These are phyloP conservation scores for Oligia fasciuncula DNA, from an alignment of 2,888 invertebrate species.

Conservation along the genomic window DNA sequence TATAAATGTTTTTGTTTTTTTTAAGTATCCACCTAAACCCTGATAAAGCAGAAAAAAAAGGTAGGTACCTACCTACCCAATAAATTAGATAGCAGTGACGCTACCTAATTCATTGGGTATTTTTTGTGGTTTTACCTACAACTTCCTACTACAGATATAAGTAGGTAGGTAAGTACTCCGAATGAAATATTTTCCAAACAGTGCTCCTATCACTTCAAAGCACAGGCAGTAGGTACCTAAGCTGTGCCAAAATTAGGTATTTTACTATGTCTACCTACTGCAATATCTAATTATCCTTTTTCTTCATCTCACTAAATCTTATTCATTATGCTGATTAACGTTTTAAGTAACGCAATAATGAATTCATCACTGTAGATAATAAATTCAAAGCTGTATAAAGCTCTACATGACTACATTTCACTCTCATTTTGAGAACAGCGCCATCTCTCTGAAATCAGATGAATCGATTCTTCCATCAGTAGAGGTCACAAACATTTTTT, in stretches of 20 bases:
- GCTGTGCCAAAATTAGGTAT: neutral
- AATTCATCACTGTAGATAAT: conserved; percentile 29
- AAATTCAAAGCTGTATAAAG: conserved; percentile 34
- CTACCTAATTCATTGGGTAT: neutral
- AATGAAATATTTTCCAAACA: neutral
- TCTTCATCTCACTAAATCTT: neutral
- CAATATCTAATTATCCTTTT: neutral
- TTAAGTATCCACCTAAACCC: neutral
- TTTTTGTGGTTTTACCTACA: neutral
- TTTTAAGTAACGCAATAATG: conserved; percentile 12
- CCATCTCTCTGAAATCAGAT: conserved; percentile 65
- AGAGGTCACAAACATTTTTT: conserved; percentile 68
- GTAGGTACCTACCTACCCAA: too few species aligned
- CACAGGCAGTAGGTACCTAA: neutral
- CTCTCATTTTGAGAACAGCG: conserved; percentile 58
- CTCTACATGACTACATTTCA: conserved; percentile 24
- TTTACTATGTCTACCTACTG: neutral
- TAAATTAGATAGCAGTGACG: too few species aligned
- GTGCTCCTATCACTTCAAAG: neutral
- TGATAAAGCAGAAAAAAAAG: neutral
- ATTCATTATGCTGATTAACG: conserved; percentile 12
- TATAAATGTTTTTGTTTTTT: neutral
- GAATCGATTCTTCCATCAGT: conserved; percentile 56
- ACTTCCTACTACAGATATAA: neutral
- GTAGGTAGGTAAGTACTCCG: neutral